Percentiles rank a stretch among this genome's conserved stretches.
Evolutionary conservation across 2,888 invertebrate species (phyloP).

Genomic region (Eupithecia subumbrata): DNA sequence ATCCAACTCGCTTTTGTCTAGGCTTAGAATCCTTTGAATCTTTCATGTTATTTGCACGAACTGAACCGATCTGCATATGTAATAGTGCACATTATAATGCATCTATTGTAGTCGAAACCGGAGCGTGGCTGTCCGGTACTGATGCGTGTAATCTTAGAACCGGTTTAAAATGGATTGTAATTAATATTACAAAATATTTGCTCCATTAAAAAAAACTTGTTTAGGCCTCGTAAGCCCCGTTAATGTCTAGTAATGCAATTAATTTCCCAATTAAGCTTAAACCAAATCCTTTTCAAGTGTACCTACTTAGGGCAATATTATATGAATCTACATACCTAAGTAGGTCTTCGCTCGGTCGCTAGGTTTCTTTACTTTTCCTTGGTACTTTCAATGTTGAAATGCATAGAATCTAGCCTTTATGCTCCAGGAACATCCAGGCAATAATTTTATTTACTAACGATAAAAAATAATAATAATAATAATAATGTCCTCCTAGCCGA

Average conservation of each 20-base stretch:
- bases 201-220: neutral
- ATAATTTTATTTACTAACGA: neutral
- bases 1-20: conserved; percentile 76
- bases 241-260: neutral
- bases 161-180: conserved; percentile 52
- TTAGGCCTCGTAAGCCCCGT: neutral
- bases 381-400: neutral
- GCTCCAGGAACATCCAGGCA: neutral
- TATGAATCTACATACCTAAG: neutral
- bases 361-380: neutral
- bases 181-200: conserved; percentile 45
- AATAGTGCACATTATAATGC: conserved; percentile 64
- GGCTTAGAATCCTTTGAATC: conserved; percentile 62
- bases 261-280: neutral
- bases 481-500: no score
- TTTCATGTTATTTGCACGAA: conserved; percentile 68
- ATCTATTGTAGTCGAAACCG: conserved; percentile 56
- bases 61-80: conserved; percentile 70
- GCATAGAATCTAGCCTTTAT: neutral
- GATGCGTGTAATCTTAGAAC: conserved; percentile 54
- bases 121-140: conserved; percentile 42
- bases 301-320: neutral
- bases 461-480: neutral
- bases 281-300: neutral
- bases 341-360: no score